phyloP scores from a whole-genome alignment of 2,888 invertebrate genomes.

The Arrhopalites spinosus region DNA sequence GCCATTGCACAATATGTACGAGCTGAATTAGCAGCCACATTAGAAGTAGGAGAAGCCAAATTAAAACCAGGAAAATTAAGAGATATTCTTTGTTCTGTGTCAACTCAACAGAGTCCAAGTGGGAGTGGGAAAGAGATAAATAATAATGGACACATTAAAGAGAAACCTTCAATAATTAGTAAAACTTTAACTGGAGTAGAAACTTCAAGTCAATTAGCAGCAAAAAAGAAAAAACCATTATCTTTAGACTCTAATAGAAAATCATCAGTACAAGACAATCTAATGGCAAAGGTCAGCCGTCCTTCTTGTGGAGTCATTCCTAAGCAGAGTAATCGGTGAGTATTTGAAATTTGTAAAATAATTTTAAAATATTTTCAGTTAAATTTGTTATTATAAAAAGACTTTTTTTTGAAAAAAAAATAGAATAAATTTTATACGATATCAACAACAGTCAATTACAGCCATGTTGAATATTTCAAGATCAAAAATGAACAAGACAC shows the following conservation, averaged over 20 bases:
- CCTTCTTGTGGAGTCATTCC: slow-evolving; percentile 9
- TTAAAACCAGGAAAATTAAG: slow-evolving; percentile 4
- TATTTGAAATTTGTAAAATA: no score
- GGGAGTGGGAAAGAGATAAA: background rate
- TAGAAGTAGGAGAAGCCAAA: background rate
- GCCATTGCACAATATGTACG: slow-evolving; percentile 10
- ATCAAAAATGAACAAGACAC: background rate
- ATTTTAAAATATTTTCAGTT: no score
- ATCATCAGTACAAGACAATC: background rate
- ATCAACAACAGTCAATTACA: slow-evolving; percentile 29
- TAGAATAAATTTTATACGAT: slow-evolving; percentile 20
- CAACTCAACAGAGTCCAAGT: background rate
- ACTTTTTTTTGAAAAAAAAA: no score
- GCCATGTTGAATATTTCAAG: slow-evolving; percentile 29
- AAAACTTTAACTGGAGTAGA: no score
- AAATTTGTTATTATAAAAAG: no score
- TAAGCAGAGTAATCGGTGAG: slow-evolving; percentile 21
- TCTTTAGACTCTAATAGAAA: background rate
- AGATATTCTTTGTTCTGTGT: slow-evolving; percentile 1
- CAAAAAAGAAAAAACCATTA: background rate
- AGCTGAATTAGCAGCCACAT: background rate
- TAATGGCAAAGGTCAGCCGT: background rate
- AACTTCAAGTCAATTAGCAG: no score
- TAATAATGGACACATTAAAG: background rate
- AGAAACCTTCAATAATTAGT: background rate